Base-by-base conservation (phyloP, 2,797 vertebrate species). In the Pangasius mekongensis region DNA sequence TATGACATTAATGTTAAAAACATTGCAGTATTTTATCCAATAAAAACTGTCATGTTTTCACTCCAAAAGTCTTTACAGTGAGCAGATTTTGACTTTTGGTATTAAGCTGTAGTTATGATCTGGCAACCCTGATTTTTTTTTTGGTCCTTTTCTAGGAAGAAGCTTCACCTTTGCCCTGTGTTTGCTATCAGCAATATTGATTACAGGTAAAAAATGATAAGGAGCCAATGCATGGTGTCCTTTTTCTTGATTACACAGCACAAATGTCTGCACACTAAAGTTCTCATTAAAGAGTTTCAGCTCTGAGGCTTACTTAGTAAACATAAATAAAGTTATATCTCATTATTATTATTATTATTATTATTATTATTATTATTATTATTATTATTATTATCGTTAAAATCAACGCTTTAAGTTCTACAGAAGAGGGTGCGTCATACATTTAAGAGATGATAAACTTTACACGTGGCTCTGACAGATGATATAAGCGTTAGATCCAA, bases 111-210 rank as follows among this genome's bases (percentile, higher is more conserved):
- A 14, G 3, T 39, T 13, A 62, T 13, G 8, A 83, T 9, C 62
- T 49, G 82, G 82, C 82, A 83, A 83, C 82, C 43, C 24, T 43
- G 22, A 27, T 33, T 20, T 14, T 1, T 66, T 43, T 24, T 47
- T 47, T 9, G 1, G 0, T n/a, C 16, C 0, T 47, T 47, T 83
- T 83, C 60, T 83, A 8, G 39, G 89, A 84, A 52, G 47, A 9
- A 67, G 67, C 84, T 90, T 71, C 92, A 93, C 91, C 94, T 94
- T 94, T 94, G 89, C 84, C 90, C 93, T 85, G 54, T 91, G 81
- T 87, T 90, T 89, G 85, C 56, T 87, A 91, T 93, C 90, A 89
- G 89, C 89, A 64, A 76, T 91, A 93, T 94, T 93, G 93, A 94
- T 94, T 87, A 92, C 54, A 85, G 22, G 47, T 77, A 49, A 49